Base-by-base conservation (phyloP, 2,888 invertebrate species). In the Cerceris rybyensis region DNA sequence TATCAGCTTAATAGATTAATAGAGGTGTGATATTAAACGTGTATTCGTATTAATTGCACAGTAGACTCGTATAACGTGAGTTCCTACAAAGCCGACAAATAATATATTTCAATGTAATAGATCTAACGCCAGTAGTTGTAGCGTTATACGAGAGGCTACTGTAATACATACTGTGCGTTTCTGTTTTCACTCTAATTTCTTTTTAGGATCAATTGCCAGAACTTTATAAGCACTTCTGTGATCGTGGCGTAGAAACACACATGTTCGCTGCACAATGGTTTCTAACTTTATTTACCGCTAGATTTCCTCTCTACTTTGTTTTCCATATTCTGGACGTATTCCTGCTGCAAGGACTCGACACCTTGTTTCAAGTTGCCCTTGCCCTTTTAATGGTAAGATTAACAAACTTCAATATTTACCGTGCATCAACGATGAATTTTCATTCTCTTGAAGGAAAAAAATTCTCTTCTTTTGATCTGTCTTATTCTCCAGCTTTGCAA, bases 191-290 rank as follows among this genome's bases (percentile, higher is more conserved):
- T 28, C 28, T 28, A 28, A 28, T 50, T n/a, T 50, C 1, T 7
- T 77, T 71, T 13, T 39, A 96, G 95, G 97, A 98, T 93, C 97
- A 97, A 93, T 92, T 98, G 81, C 95, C 95, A 0, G 96, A 97
- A 78, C 92, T 98, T 71, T 96, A 96, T 90, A 95, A 95, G 75
- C 98, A 98, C 91, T 97, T 98, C 93, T 94, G 94, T 86, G 96
- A 96, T 93, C 95, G 96, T 94, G 93, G 93, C 81, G 96, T 99
- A 63, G 99, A 99, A 93, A 97, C 98, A 42, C 99, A 99, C 93
- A 99, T 99, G 99, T 99, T 98, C 92, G 99, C 99, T 28, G 98
- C 98, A 6, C 99, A 99, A 93, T 99, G 99, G 99, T 99, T 99
- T 94, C 95, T 99, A 68, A 99, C 99, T 0, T 94, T 99, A n/a